Evolutionary conservation across 2,888 invertebrate genomes (phyloP).

Genomic region (Aricia artaxerxes): DNA sequence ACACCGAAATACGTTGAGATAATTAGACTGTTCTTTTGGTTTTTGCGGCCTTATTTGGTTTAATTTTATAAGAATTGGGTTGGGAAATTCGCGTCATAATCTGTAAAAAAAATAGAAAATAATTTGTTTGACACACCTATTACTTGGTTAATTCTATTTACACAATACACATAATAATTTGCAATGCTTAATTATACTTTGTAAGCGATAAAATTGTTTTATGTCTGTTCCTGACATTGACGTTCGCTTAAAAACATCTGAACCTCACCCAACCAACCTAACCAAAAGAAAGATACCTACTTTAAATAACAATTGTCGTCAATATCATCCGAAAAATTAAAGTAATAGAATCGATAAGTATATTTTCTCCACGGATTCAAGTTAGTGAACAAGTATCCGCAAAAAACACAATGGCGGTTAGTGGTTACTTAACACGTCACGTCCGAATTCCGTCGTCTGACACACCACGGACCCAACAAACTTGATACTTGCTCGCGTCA

Average conservation of each 20-base stretch:
- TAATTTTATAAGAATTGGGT: background rate
- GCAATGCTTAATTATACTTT: too few species aligned
- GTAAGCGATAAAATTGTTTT: too few species aligned
- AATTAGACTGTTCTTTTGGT: constrained; percentile 2
- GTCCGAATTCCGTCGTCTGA: constrained; percentile 34
- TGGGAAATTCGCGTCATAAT: background rate
- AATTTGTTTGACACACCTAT: too few species aligned
- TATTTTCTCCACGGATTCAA: background rate
- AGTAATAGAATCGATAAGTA: background rate
- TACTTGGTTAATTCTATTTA: too few species aligned
- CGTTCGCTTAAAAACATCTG: too few species aligned
- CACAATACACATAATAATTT: too few species aligned
- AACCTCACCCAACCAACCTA: too few species aligned
- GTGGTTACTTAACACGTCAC: constrained; percentile 33
- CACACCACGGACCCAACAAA: constrained; percentile 35
- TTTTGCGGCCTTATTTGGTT: background rate
- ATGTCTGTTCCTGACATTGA: too few species aligned
- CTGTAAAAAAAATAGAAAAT: too few species aligned
- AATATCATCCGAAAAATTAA: background rate
- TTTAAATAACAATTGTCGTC: too few species aligned
- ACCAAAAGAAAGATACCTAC: too few species aligned
- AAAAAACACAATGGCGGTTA: constrained; percentile 17
- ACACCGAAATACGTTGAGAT: constrained; percentile 17
- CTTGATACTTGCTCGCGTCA: constrained; percentile 35
- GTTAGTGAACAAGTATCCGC: constrained; percentile 9